Base-by-base conservation (phyloP, 2,797 vertebrate species). In the Rallus crepitans region DNA sequence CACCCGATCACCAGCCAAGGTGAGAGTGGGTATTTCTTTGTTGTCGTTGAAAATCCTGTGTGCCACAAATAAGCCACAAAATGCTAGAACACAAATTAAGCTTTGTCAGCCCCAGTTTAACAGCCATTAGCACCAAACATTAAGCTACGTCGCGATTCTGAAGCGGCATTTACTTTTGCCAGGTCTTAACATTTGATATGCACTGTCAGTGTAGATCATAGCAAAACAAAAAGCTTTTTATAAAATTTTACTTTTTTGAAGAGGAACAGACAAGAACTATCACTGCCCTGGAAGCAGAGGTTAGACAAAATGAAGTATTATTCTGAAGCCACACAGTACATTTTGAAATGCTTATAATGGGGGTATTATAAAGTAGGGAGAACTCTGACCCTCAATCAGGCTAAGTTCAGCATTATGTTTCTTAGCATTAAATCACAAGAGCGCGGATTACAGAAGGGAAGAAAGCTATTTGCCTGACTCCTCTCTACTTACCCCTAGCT, bases 401-500 rank as follows among this genome's bases (percentile, higher is more conserved):
- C 86, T 68, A 92, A 85, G 71, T 94, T 95, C 89, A 95, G 88
- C 75, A 95, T 93, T 88, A 94, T 90, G 76, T 86, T 97, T 95
- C 96, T 96, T 93, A 96, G 93, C 70, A 97, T 94, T 96, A 93
- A 97, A 93, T 94, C 91, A 94, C 57, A 96, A 92, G 27, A 93
- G 78, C 13, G 0, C 5, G 68, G 94, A 93, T 91, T 95, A 91
- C 79, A 84, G 89, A 94, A 77, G 50, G 65, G 76, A 96, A 72
- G 83, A 77, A 96, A 92, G 89, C 76, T 90, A 92, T 95, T 95
- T 97, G 93, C 83, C 77, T 90, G 97, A 97, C 97, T 96, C 88
- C 30, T 82, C 56, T 89, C 89, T 93, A 76, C 65, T 96, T 96
- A 91, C 87, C 77, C 84, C 87, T 40, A 75, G 48, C 97, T 97